Evolutionary conservation across 2,797 vertebrate species (phyloP).

Genomic region (Neosilurus mollespiculum): DNA sequence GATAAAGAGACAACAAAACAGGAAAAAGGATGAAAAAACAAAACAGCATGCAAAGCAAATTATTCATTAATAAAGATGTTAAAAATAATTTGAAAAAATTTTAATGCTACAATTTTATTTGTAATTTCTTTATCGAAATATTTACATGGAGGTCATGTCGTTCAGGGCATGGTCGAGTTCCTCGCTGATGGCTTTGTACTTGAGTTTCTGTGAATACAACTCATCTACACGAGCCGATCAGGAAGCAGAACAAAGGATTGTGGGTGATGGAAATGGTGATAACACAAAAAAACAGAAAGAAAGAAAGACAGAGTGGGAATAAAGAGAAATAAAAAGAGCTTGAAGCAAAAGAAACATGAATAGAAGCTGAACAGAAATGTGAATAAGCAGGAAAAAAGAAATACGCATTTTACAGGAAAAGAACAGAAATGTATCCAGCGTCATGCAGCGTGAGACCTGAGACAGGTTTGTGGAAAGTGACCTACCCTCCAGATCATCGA

Average conservation of each 20-base stretch:
- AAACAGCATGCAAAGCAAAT: conserved; percentile 31
- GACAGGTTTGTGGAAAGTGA: background rate
- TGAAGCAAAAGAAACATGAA: conserved; percentile 5
- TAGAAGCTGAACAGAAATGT: background rate
- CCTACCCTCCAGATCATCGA: conserved; percentile 89
- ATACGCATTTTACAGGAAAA: background rate
- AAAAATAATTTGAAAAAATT: background rate
- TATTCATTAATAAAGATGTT: background rate
- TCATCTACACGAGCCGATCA: conserved; percentile 82
- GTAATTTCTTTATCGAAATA: conserved; percentile 47
- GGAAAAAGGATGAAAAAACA: conserved; percentile 49
- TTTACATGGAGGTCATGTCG: conserved; percentile 99
- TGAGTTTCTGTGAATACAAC: conserved; percentile 98
- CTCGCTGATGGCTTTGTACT: conserved; percentile 99
- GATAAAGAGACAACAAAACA: conserved; percentile 33
- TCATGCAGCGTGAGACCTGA: background rate
- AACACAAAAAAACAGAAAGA: conserved; percentile 38
- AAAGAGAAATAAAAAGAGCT: conserved; percentile 22
- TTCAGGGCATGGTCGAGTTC: conserved; percentile 99
- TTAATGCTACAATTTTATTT: background rate
- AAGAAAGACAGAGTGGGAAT: conserved; percentile 39
- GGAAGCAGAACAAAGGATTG: conserved; percentile 49
- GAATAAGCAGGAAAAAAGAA: background rate
- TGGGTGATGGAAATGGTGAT: conserved; percentile 33
- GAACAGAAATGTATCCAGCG: background rate